Conservation (phyloP, 1,140 invertebrate genomes). For the Leptopilina clavipes region DNA sequence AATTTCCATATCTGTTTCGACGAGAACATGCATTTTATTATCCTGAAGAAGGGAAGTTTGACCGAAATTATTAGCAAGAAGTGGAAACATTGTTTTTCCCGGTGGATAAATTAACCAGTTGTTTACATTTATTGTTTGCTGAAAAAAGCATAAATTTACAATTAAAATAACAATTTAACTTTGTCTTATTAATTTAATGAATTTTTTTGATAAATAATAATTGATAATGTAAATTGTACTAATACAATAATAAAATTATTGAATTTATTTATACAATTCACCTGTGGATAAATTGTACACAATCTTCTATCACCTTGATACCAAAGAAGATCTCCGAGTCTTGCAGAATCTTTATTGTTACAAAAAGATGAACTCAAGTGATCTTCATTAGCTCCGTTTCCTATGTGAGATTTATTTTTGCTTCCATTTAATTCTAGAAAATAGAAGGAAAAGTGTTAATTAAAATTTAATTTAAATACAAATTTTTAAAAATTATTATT, state of each 20-base stretch:
- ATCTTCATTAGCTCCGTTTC: conserved; percentile 50
- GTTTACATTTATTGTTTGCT: conserved; percentile 74
- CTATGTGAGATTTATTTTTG: conserved; percentile 48
- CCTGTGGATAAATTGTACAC: conserved; percentile 75
- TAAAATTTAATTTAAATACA: neutral
- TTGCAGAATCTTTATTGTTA: conserved; percentile 73
- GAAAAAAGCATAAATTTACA: neutral
- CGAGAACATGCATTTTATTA: conserved; percentile 71
- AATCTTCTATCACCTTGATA: conserved; percentile 72
- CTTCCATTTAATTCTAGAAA: conserved; percentile 57
- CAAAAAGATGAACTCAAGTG: conserved; percentile 75
- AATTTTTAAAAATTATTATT: neutral
- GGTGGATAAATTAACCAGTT: conserved; percentile 75
- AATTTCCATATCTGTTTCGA: conserved; percentile 73
- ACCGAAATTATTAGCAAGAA: conserved; percentile 64
- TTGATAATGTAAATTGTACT: no score
- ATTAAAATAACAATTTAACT: conserved; percentile 38
- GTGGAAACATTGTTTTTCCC: conserved; percentile 74
- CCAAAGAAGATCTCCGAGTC: conserved; percentile 77
- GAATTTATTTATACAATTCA: conserved; percentile 52
- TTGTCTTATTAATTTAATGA: neutral
- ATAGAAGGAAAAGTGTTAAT: conserved; percentile 1
- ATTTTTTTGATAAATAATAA: no score
- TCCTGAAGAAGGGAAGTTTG: conserved; percentile 54
- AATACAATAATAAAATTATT: conserved; percentile 12